Conservation (phyloP, 2,113 vertebrate species). For the Scatophagus argus region DNA sequence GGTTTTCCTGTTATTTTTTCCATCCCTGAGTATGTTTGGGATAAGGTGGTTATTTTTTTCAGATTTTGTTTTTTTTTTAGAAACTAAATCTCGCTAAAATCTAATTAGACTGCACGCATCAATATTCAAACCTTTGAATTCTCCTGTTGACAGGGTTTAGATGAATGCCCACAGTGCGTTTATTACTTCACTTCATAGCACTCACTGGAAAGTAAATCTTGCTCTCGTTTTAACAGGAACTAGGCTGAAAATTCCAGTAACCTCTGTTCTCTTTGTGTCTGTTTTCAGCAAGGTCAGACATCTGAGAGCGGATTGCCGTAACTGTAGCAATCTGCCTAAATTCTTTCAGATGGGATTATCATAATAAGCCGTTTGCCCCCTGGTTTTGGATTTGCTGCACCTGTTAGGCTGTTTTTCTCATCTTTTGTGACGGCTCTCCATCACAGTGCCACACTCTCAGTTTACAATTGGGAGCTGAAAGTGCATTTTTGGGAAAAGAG, state of each 20-base stretch:
- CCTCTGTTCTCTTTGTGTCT: not conserved
- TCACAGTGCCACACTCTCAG: constrained; percentile 22
- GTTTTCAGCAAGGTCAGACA: constrained; percentile 23
- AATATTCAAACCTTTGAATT: not conserved
- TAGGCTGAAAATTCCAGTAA: not conserved
- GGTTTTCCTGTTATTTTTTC: constrained; percentile 1
- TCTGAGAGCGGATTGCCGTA: constrained; percentile 61
- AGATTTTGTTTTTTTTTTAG: not conserved
- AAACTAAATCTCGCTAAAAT: not conserved
- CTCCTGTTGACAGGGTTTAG: not conserved
- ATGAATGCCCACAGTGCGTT: not conserved
- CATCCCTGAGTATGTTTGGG: not conserved
- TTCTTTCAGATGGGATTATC: constrained; percentile 59
- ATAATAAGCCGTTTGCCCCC: constrained; percentile 28
- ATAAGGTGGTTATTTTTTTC: not conserved
- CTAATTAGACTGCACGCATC: too few relatives aligned
- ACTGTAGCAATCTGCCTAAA: constrained; percentile 54
- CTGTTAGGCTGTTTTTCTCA: constrained; percentile 18
- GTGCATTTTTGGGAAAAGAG: not conserved
- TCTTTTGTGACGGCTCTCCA: constrained; percentile 42
- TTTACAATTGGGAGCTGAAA: constrained; percentile 37
- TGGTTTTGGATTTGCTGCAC: constrained; percentile 22
- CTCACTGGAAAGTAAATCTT: not conserved
- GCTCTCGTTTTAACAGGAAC: not conserved
- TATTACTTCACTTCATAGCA: not conserved